Evolutionary conservation across 2,797 vertebrate species (phyloP), one percentile per base, ranked within the genome.

Genomic region (Prunella strophiata): DNA sequence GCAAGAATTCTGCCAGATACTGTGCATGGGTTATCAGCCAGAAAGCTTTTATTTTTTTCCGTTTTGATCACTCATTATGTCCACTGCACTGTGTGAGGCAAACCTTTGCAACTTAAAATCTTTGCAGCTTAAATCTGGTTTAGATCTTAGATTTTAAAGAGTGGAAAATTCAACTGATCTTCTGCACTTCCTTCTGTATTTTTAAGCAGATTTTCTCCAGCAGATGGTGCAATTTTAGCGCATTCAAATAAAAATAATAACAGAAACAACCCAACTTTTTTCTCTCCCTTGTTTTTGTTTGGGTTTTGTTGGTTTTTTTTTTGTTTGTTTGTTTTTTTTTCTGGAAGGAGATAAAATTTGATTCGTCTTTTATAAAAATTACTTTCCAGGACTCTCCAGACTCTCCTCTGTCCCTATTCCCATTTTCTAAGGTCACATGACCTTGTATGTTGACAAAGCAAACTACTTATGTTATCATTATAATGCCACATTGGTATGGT

Each of bases 171-270:
- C 57, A 93, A 1, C 17, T 66, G 20, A 42, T 23, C 85, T 88
- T 70, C 29, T 84, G 19, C 11, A 25, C 34, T 67, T 79, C 12
- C 40, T 84, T 0, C 23, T 78, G 29, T 59, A 23, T 70, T 82
- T 88, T 80, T 47, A 85, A 67, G 23, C 0, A 0, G 1, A 2
- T 84, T 94, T 90, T 76, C 29, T 71, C 88, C 94, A 97, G 91
- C 67, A 96, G 91, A 81, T 95, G 87, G 91, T 92, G 87, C 89
- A 86, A 42, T 94, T 94, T 88, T 93, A 71, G 42, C 59, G 26
- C 15, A 25, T 70, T 34, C 25, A 85, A 47, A 23, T 62, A 21
- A 25, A 57, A 62, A 34, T 25, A 7, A 59, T 1, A 48, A 6
- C 8, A 63, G 26, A 30, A 42, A 22, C 26, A 26, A 15, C 6